These are phyloP conservation scores for Drosophila melanica DNA, from an alignment of 1,140 invertebrate genomes.

Conservation along the genomic window DNA sequence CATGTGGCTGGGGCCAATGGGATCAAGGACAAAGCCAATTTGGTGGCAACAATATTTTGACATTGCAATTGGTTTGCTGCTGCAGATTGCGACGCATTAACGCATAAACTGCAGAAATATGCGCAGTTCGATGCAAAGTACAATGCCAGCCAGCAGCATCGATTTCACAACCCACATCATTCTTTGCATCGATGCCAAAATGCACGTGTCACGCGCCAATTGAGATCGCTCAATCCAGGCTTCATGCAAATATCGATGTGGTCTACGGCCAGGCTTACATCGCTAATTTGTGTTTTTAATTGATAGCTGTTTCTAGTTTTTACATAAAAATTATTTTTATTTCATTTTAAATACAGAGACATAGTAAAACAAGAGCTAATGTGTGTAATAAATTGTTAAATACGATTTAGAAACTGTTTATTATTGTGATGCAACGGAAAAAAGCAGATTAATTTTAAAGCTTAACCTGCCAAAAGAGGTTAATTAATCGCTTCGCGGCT, in stretches of 20 bases:
- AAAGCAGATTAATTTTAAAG: background rate
- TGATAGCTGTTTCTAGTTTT: no score
- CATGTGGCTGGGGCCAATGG: slow-evolving; percentile 5
- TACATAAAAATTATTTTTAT: no score
- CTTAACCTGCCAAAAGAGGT: no score
- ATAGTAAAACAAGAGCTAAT: background rate
- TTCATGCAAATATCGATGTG: background rate
- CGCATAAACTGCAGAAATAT: slow-evolving; percentile 27
- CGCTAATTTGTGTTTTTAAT: background rate
- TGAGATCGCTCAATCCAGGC: background rate
- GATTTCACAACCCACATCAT: background rate
- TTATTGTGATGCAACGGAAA: background rate
- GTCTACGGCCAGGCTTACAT: background rate
- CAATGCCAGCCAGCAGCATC: background rate
- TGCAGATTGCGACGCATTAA: slow-evolving; percentile 47
- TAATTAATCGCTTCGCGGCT: background rate
- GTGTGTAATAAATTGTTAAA: background rate
- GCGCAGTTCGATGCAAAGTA: background rate
- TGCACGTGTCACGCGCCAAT: slow-evolving; percentile 1
- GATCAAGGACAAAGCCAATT: slow-evolving; percentile 54
- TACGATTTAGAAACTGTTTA: background rate
- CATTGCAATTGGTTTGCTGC: slow-evolving; percentile 32
- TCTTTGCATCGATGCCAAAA: background rate
- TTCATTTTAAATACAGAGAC: no score
- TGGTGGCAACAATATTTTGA: slow-evolving; percentile 68